These are phyloP conservation scores for Cherax destructor DNA, from an alignment of 1,140 invertebrate species.

Conservation along the genomic window DNA sequence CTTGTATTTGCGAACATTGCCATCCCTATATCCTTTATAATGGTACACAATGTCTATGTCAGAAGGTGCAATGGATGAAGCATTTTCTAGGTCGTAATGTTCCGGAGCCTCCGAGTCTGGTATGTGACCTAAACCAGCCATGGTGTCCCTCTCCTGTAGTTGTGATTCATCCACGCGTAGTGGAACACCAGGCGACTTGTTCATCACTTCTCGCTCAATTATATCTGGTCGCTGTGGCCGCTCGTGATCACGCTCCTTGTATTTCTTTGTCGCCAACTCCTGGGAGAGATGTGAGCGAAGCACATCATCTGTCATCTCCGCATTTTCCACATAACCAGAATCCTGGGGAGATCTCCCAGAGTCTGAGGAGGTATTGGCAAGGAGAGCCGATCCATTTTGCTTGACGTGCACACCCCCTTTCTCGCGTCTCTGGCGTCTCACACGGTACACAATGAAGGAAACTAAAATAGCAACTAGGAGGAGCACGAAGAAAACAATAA, in stretches of 20 bases:
- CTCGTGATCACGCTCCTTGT: constrained; percentile 88
- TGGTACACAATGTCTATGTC: constrained; percentile 98
- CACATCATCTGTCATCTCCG: constrained; percentile 79
- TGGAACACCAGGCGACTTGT: constrained; percentile 81
- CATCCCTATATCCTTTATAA: constrained; percentile 91
- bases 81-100: constrained; percentile 97
- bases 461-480: constrained; percentile 90
- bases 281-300: constrained; percentile 79
- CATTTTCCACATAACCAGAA: constrained; percentile 75
- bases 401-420: constrained; percentile 78
- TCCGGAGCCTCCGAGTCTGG: constrained; percentile 90
- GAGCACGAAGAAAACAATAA: constrained; percentile 95
- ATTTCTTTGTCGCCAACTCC: constrained; percentile 82
- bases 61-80: constrained; percentile 96
- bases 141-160: constrained; percentile 68
- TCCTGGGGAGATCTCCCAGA: constrained; percentile 73
- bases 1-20: constrained; percentile 90
- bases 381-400: constrained; percentile 75
- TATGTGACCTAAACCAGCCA: constrained; percentile 71
- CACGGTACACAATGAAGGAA: constrained; percentile 91
- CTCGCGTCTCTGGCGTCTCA: constrained; percentile 89
- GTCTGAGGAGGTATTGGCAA: constrained; percentile 75
- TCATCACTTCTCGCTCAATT: constrained; percentile 91
- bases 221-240: constrained; percentile 91
- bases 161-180: constrained; percentile 72